phyloP scores from a whole-genome alignment of 2,113 vertebrate genomes.

The Pholis gunnellus region DNA sequence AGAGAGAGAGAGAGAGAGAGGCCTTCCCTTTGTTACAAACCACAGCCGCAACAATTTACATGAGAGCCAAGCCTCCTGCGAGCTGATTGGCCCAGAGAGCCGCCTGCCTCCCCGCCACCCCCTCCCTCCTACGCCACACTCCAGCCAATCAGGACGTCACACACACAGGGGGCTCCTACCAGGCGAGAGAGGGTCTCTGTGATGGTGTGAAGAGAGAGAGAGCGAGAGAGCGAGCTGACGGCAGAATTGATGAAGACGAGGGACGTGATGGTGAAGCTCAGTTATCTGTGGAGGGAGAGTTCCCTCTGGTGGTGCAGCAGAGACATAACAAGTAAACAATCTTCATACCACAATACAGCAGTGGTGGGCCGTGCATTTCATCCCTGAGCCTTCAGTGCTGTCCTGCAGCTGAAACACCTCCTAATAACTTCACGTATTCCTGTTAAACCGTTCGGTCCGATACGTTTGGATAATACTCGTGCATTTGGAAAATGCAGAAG shows the following conservation, averaged over 20 bases:
- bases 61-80: constrained; percentile 65
- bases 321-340: not conserved
- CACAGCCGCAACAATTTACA: constrained; percentile 84
- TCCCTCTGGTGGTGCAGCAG: constrained; percentile 71
- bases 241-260: constrained; percentile 32
- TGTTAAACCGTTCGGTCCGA: too few species aligned
- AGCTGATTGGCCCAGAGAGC: constrained; percentile 69
- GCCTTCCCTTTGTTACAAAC: constrained; percentile 64
- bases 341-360: too few species aligned
- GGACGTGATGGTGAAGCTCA: too few species aligned
- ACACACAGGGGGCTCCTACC: constrained; percentile 12
- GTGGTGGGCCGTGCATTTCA: too few species aligned
- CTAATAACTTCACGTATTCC: too few species aligned
- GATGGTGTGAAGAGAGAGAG: constrained; percentile 4
- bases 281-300: not conserved
- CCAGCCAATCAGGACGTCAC: constrained; percentile 60
- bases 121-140: constrained; percentile 52
- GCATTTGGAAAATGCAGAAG: too few species aligned
- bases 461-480: too few species aligned
- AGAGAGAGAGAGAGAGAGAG: not conserved
- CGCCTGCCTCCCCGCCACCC: constrained; percentile 39
- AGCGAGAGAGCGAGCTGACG: not conserved
- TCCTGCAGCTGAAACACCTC: too few species aligned
- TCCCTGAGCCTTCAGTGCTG: too few species aligned
- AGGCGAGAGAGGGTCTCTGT: constrained; percentile 14